Evolutionary conservation across 2,797 vertebrate species (phyloP), one percentile per base, ranked within the genome.

Genomic region (Craterocephalus amniculus): DNA sequence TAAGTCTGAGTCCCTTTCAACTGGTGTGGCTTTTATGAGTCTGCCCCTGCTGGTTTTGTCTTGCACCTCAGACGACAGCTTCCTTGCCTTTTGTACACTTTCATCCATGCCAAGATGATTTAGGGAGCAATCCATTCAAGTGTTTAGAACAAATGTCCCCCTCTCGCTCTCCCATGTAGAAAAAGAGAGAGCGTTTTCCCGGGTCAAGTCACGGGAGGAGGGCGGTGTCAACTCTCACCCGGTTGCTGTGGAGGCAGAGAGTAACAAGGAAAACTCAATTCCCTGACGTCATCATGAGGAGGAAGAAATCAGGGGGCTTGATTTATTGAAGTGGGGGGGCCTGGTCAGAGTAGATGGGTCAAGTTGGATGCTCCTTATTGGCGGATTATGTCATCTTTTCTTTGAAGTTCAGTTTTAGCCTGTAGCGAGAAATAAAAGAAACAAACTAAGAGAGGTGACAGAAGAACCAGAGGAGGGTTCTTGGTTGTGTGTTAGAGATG

Each of bases 51-150:
- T 69, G 79, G 78, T 83, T 93, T 89, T 88, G 79, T 82, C 70
- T 76, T 64, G 32, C 43, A 58, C 74, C 85, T 76, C 74, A 43
- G 57, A 83, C 75, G 66, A 59, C 31, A 34, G 78, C 83, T 77
- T 81, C 82, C 77, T 78, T 73, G 70, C 88, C 84, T 91, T 88
- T 92, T 90, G 83, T 88, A 79, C 82, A 77, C 85, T 67, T 79
- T 89, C 86, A 79, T 82, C 84, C 92, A 84, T 63, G 88, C 87
- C 76, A 80, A 72, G 90, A 93, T 93, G 91, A 94, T 91, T 93
- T 92, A 89, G 81, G 86, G 83, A 84, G 83, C 81, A 81, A 88
- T 86, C 91, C 88, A 93, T 95, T 95, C 89, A 94, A 90, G 88
- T 86, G 89, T 84, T 70, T 48, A 87, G 89, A 92, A 94, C 93